These are phyloP conservation scores for Meandrina meandrites DNA, from an alignment of 92 coral and sea anemone genomes.

Conservation along the genomic window DNA sequence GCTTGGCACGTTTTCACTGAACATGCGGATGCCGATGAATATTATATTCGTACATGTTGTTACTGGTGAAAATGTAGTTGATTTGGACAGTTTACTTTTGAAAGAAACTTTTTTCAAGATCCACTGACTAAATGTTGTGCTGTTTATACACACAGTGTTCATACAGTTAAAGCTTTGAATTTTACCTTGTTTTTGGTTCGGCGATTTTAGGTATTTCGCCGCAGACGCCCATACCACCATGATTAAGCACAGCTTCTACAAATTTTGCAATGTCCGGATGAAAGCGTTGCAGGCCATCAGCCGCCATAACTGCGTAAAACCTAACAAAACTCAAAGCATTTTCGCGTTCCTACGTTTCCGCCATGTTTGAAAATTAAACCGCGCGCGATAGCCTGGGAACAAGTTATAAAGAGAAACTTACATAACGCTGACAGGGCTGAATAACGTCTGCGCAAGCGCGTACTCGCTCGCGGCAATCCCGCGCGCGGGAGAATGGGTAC, in stretches of 20 bases:
- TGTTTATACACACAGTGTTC: too few species aligned
- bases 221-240: slow-evolving; percentile 66
- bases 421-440: too few species aligned
- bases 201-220: slow-evolving; percentile 68
- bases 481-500: too few species aligned
- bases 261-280: slow-evolving; percentile 72
- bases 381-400: background rate
- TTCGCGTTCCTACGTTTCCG: slow-evolving; percentile 36
- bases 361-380: slow-evolving; percentile 29
- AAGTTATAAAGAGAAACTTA: background rate
- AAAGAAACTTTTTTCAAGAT: background rate
- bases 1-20: background rate
- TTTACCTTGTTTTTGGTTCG: slow-evolving; percentile 84
- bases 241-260: slow-evolving; percentile 53
- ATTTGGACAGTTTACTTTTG: background rate
- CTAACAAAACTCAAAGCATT: background rate
- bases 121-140: background rate
- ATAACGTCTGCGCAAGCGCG: too few species aligned
- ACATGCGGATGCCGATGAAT: too few species aligned
- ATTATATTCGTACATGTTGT: too few species aligned
- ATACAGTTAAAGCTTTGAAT: too few species aligned
- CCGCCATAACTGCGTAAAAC: slow-evolving; percentile 61
- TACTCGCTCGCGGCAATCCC: too few species aligned
- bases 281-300: slow-evolving; percentile 67
- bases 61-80: background rate